Conservation (phyloP, 1,140 invertebrate genomes). For the Chelonus insularis region DNA sequence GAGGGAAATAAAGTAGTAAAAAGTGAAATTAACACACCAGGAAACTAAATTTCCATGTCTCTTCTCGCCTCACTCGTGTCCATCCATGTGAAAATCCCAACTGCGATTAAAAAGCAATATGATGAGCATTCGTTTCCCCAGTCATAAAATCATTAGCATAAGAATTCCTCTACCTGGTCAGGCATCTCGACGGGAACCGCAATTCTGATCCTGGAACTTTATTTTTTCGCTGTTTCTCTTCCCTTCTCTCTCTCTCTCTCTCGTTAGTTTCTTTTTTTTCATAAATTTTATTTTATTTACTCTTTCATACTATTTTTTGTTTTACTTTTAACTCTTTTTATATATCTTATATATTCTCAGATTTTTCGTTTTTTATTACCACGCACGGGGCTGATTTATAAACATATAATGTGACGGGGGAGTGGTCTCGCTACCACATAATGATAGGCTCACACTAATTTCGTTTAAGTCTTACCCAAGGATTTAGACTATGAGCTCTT, state of each 20-base stretch:
- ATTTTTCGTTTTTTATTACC: slow-evolving; percentile 42
- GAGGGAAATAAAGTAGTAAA: slow-evolving; percentile 13
- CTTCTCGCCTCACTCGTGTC: background rate
- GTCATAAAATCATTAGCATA: slow-evolving; percentile 63
- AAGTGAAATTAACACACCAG: slow-evolving; percentile 14
- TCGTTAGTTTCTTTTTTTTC: slow-evolving; percentile 1
- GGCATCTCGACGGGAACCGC: slow-evolving; percentile 24
- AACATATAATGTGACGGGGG: slow-evolving; percentile 63
- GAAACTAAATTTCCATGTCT: slow-evolving; percentile 16
- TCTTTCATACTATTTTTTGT: slow-evolving; percentile 10
- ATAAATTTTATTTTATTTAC: slow-evolving; percentile 22
- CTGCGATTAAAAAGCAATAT: slow-evolving; percentile 59
- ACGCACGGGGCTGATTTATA: slow-evolving; percentile 58
- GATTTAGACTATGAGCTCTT: too few species aligned
- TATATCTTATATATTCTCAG: too few species aligned
- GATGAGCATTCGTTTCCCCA: slow-evolving; percentile 61
- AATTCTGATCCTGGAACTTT: slow-evolving; percentile 21
- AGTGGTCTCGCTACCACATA: slow-evolving; percentile 61
- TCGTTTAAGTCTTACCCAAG: slow-evolving; percentile 50
- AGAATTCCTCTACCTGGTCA: slow-evolving; percentile 59
- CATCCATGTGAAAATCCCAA: slow-evolving; percentile 21
- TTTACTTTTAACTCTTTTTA: slow-evolving; percentile 17
- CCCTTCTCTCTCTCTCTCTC: slow-evolving; percentile 9
- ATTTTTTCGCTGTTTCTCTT: slow-evolving; percentile 25
- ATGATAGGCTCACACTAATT: slow-evolving; percentile 61